Conservation (phyloP, 2,888 invertebrate genomes). For the Odontothrips loti region DNA sequence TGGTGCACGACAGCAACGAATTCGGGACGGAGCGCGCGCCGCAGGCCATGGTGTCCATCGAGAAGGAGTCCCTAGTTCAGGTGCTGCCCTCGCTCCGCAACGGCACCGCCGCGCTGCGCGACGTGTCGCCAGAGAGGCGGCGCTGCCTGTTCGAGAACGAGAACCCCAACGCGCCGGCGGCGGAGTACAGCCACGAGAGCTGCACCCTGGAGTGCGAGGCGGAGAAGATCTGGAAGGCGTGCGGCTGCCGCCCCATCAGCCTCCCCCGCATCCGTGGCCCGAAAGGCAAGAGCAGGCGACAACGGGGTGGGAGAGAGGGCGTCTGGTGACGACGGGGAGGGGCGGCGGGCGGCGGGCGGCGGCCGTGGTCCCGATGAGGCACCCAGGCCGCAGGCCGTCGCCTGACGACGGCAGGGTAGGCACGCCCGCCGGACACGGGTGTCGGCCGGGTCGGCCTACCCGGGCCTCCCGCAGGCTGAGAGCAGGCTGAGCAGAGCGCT, state of each 20-base stretch:
- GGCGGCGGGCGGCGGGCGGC: no score
- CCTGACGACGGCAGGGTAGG: not conserved
- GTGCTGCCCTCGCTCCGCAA: slow-evolving; percentile 31
- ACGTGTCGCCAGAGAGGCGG: slow-evolving; percentile 19
- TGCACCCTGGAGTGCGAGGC: slow-evolving; percentile 11
- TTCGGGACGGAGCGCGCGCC: not conserved
- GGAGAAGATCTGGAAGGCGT: not conserved
- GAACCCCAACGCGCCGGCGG: not conserved
- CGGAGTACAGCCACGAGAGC: not conserved
- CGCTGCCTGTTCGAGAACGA: slow-evolving; percentile 33
- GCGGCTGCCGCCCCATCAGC: not conserved
- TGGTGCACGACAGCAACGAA: slow-evolving; percentile 30
- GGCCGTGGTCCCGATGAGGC: no score
- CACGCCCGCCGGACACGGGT: not conserved
- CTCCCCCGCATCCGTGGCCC: not conserved
- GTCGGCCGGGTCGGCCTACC: not conserved
- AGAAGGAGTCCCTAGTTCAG: slow-evolving; percentile 31
- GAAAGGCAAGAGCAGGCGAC: not conserved
- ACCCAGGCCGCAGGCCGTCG: no score
- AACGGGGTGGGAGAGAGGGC: no score
- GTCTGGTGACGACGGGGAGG: no score
- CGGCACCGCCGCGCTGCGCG: slow-evolving; percentile 30
- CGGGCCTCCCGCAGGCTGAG: not conserved
- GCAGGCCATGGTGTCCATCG: slow-evolving; percentile 2
- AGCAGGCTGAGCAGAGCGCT: no score